Evolutionary conservation across 1,140 invertebrate species (phyloP), one percentile per base, ranked within the genome.

Genomic region (Formica selysi): DNA sequence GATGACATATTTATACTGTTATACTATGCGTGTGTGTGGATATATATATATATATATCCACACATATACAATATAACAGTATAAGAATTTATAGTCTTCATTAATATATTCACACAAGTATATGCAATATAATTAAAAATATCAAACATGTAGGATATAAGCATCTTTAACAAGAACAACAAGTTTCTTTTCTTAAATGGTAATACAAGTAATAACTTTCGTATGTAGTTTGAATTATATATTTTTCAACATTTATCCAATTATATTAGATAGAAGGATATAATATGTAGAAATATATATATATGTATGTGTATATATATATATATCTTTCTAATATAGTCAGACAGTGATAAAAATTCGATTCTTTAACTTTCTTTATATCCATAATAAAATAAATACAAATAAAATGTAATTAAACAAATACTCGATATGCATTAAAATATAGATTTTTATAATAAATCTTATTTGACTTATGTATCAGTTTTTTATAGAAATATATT

Each of bases 401-500:
- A 32, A 38, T 38, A 38, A 44, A 44, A 36, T 64, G 2, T 64
- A 64, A 22, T 38, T 29, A 2, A 64, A 64, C 19, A 51, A 11
- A 54, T 36, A 62, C 7, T 36, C 48, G 19, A 38, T 44, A 38
- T 70, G 2, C 5, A 70, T 10, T 36, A 8, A 8, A 51, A 32
- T 38, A 41, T 5, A 32, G 26, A 64, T 64, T 48, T 54, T 51
- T 38, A 16, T 54, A 29, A 16, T 38, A 68, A 57, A 44, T 74
- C 38, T 73, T 74, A 38, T 16, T 64, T 19, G 11, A 76, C 16
- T 83, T n/a, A 41, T 29, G 3, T 76, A 74, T 22, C 48, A 61
- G 22, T 83, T 68, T 13, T 22, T 74, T 59, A 51, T 36, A 59
- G 38, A 88, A 51, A 61, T 67, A 19, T 64, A 44, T 79, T 41